These are phyloP conservation scores for Catharus ustulatus DNA, from an alignment of 2,797 vertebrate genomes.

Conservation along the genomic window DNA sequence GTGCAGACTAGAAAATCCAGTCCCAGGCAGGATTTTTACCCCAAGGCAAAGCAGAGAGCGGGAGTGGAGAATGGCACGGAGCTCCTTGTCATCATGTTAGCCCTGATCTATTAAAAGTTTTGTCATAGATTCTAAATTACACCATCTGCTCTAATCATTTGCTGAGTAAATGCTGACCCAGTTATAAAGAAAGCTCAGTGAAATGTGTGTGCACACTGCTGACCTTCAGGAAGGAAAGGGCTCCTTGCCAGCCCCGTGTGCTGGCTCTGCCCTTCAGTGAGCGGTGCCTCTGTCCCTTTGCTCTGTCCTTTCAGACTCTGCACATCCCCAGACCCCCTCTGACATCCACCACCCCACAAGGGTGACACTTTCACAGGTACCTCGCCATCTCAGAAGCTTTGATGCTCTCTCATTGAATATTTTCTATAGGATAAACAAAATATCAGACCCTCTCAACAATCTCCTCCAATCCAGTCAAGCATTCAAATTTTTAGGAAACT, in stretches of 20 bases:
- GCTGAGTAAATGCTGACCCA: slow-evolving; percentile 58
- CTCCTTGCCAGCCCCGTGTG: slow-evolving; percentile 31
- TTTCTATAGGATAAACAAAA: background rate
- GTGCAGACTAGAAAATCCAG: slow-evolving; percentile 17
- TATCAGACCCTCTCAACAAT: background rate
- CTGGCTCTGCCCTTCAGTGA: slow-evolving; percentile 15
- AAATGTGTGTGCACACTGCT: slow-evolving; percentile 30
- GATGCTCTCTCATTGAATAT: background rate
- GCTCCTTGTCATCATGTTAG: slow-evolving; percentile 47
- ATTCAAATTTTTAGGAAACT: background rate
- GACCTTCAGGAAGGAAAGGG: slow-evolving; percentile 44
- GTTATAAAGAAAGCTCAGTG: slow-evolving; percentile 53
- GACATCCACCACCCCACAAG: background rate
- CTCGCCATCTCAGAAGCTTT: background rate
- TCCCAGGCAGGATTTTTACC: slow-evolving; percentile 21
- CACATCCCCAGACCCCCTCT: background rate
- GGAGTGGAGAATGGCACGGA: background rate
- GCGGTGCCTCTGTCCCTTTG: background rate
- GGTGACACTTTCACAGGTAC: background rate
- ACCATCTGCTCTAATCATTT: slow-evolving; percentile 61
- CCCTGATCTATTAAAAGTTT: slow-evolving; percentile 67
- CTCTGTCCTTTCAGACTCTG: background rate
- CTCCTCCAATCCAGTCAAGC: background rate
- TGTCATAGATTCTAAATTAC: slow-evolving; percentile 71
- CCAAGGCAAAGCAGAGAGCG: slow-evolving; percentile 39